Base-by-base conservation (phyloP, 2,797 vertebrate species). In the Heteromormyrus szaboi region DNA sequence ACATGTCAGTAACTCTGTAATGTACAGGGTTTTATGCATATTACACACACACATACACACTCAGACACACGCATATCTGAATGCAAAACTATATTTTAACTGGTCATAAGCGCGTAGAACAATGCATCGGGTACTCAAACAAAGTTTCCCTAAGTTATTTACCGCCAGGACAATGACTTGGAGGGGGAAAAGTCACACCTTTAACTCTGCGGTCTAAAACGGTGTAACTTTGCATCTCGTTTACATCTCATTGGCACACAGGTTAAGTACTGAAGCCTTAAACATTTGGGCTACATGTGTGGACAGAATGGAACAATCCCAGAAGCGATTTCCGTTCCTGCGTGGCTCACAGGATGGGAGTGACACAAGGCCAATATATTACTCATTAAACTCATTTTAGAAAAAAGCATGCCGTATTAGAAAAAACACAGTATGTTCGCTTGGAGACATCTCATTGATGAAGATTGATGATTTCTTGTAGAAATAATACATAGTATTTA, bases 181-280 rank as follows among this genome's bases (percentile, higher is more conserved):
- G 83, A 25, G 4, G 46, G 14, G 12, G 12, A 29, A 46, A 51
- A 53, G 50, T 50, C 48, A 53, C 83, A 53, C 83, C n/a, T 85
- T 85, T 85, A 85, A 53, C 17, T 56, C 29, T 59, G 84, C 1
- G 11, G 50, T 56, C 54, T 86, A 62, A 86, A 85, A 59, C 33
- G 14, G 85, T 9, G 4, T 86, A 29, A 41, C 29, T 86, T 62
- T 62, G 53, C 85, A 86, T 86, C 8, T 86, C 50, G 29, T 86
- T 86, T 37, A 37, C 85, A 86, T 86, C 50, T 86, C 25, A 86
- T 86, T 86, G 85, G 50, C 85, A 59, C 85, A 56, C 17, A 41
- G 50, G 53, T 56, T 54, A 37, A 56, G 50, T 41, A 29, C 85
- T n/a, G 17, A 56, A 12, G 53, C 12, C 48, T 54, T 86, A 54